phyloP scores from a whole-genome alignment of 2,797 vertebrate species.

The Thamnophis elegans region DNA sequence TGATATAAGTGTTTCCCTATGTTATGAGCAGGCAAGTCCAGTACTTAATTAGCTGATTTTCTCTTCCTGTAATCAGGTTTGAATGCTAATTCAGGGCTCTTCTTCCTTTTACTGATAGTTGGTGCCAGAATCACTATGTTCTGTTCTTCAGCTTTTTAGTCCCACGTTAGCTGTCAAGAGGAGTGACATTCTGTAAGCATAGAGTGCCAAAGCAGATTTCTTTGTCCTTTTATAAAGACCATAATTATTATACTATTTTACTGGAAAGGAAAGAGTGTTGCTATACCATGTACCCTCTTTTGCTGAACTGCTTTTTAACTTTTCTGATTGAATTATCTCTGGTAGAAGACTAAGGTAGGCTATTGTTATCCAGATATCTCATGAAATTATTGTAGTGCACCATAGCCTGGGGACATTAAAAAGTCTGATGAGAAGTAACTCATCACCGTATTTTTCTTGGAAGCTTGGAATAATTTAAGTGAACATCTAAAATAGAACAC shows the following conservation, averaged over 20 bases:
- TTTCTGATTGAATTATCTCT: background rate
- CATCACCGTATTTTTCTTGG: background rate
- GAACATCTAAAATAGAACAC: slow-evolving; percentile 24
- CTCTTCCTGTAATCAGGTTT: background rate
- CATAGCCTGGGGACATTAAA: background rate
- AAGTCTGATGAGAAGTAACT: background rate
- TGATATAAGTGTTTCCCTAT: background rate
- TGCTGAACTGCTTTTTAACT: background rate
- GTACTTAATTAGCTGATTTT: background rate
- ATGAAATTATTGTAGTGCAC: background rate
- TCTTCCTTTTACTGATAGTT: background rate
- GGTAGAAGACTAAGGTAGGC: background rate
- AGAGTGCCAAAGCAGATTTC: background rate
- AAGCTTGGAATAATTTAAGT: slow-evolving; percentile 25
- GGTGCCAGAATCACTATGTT: background rate
- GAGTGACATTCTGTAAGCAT: background rate
- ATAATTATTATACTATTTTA: background rate
- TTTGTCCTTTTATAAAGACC: background rate
- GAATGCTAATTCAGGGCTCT: background rate
- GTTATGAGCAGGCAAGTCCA: background rate
- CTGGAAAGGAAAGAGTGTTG: background rate
- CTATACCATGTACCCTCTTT: background rate
- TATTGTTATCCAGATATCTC: background rate
- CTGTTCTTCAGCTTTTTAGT: background rate
- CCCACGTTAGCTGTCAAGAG: background rate